These are phyloP conservation scores for Halichoerus grypus DNA, from an alignment of 2,113 vertebrate genomes.

Conservation along the genomic window DNA sequence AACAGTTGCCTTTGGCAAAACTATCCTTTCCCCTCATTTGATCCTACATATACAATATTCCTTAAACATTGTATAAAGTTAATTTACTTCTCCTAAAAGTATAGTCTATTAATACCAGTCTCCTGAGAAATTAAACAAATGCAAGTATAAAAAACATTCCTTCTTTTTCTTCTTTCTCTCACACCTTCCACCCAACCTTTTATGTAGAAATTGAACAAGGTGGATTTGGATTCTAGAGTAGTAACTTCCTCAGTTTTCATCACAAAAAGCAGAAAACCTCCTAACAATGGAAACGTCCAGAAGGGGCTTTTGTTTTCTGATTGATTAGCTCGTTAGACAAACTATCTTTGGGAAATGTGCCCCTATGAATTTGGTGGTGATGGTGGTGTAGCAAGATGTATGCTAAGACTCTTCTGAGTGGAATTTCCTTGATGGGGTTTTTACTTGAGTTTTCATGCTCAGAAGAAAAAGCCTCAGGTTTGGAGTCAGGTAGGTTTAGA, in stretches of 20 bases:
- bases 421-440: not conserved
- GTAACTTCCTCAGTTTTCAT: slow-evolving; percentile 4
- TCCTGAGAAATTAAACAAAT: slow-evolving; percentile 74
- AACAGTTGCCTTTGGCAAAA: slow-evolving; percentile 91
- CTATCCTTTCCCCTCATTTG: slow-evolving; percentile 86
- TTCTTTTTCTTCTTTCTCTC: slow-evolving; percentile 10
- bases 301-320: slow-evolving; percentile 15
- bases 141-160: not conserved
- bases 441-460: not conserved
- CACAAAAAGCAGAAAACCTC: slow-evolving; percentile 7
- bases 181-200: not conserved
- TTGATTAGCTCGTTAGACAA: slow-evolving; percentile 19
- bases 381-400: too few species aligned
- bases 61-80: slow-evolving; percentile 82
- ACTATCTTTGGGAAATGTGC: not conserved
- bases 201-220: slow-evolving; percentile 4
- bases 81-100: slow-evolving; percentile 82
- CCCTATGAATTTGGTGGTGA: not conserved
- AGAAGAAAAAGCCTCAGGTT: not conserved
- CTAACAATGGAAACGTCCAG: not conserved
- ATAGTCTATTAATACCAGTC: slow-evolving; percentile 69
- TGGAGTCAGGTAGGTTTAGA: not conserved
- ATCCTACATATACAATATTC: slow-evolving; percentile 85
- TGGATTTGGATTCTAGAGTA: slow-evolving; percentile 13
- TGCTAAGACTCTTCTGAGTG: not conserved